A percentile compares a stretch with the other conserved stretches of the same genome.
phyloP scores from a whole-genome alignment of 2,113 vertebrate species.

The Tylochromis polylepis region DNA sequence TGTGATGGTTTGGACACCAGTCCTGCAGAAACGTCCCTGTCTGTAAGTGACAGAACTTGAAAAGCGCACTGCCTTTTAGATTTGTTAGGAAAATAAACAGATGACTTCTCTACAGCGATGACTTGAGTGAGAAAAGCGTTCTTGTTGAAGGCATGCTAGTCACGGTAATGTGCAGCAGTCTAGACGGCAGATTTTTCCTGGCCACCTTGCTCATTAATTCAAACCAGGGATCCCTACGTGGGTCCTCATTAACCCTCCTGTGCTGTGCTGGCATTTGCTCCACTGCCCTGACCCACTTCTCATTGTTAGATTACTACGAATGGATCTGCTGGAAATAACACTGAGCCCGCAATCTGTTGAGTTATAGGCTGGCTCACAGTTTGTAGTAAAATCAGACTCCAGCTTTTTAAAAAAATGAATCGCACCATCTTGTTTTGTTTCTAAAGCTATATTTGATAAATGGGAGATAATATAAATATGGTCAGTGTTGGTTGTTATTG shows the following conservation, averaged over 20 bases:
- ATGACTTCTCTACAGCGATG: neutral
- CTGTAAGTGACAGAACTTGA: neutral
- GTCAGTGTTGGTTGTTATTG: neutral
- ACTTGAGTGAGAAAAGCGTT: neutral
- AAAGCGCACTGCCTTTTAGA: neutral
- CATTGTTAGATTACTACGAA: constrained; percentile 31
- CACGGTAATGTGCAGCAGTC: neutral
- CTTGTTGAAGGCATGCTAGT: neutral
- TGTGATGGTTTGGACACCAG: neutral
- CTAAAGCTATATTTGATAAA: neutral
- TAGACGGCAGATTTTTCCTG: constrained; percentile 35
- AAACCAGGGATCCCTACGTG: constrained; percentile 12
- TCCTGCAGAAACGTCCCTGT: neutral
- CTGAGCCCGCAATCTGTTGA: constrained; percentile 25
- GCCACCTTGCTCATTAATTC: constrained; percentile 24
- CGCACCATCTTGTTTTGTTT: neutral
- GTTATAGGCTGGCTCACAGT: neutral
- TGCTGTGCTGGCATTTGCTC: neutral
- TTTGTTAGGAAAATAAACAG: neutral
- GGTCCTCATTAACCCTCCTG: constrained; percentile 16
- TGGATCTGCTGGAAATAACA: constrained; percentile 27
- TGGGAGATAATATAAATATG: neutral
- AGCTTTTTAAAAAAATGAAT: neutral
- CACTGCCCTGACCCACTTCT: constrained; percentile 52
- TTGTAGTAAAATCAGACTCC: neutral